Conservation (phyloP, 2,888 invertebrate species). For the Microplitis manilae region DNA sequence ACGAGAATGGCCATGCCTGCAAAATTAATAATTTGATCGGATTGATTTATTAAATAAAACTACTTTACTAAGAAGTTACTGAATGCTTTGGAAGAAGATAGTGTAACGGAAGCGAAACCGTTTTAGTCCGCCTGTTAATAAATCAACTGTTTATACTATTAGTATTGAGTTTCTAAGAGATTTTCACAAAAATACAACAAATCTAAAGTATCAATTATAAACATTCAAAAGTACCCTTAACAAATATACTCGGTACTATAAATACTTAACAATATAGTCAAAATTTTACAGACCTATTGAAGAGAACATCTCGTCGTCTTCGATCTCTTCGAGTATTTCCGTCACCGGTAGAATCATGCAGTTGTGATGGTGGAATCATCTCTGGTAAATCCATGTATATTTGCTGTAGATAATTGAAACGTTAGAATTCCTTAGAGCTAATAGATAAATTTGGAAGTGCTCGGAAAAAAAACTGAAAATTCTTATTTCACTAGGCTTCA, state of each 20-base stretch:
- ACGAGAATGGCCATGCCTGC: constrained; percentile 43
- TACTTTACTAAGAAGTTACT: constrained; percentile 13
- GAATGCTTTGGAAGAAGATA: constrained; percentile 14
- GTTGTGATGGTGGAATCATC: constrained; percentile 18
- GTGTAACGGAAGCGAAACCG: too few species aligned
- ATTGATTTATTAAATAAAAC: too few species aligned
- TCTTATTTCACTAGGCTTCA: too few species aligned
- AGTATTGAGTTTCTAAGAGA: too few species aligned
- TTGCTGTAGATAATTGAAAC: constrained; percentile 12
- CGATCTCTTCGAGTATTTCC: constrained; percentile 48
- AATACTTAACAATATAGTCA: background rate
- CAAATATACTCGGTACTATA: constrained; percentile 16
- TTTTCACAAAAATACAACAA: too few species aligned
- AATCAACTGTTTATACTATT: too few species aligned
- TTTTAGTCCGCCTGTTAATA: too few species aligned
- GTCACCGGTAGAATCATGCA: constrained; percentile 5
- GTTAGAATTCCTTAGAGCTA: background rate
- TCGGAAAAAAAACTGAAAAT: too few species aligned
- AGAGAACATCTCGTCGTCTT: constrained; percentile 41
- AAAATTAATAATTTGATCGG: constrained; percentile 31
- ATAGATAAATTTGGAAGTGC: too few species aligned
- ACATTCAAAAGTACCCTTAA: too few species aligned
- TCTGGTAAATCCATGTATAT: constrained; percentile 36
- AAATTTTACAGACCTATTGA: constrained; percentile 21
- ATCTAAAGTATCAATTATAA: too few species aligned